phyloP scores from a whole-genome alignment of 2,113 vertebrate genomes.

The Plotosus lineatus region DNA sequence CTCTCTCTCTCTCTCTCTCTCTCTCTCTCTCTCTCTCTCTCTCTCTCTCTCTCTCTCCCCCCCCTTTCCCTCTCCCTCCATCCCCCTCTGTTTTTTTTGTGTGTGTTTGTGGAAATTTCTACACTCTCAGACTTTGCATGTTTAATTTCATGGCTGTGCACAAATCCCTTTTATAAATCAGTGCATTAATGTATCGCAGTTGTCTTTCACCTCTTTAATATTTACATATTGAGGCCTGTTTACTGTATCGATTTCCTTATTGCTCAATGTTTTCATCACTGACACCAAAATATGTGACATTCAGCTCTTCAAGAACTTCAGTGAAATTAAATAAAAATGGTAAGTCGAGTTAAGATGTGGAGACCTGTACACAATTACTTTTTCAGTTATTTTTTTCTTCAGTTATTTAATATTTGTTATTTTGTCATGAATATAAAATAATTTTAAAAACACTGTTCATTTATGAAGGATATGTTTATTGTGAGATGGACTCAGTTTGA shows the following conservation, averaged over 20 bases:
- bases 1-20: slow-evolving; percentile 59
- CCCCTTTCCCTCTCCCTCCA: slow-evolving; percentile 57
- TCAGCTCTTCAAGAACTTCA: too few relatives aligned
- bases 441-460: neutral
- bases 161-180: neutral
- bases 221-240: neutral
- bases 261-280: neutral
- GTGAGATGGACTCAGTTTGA: neutral
- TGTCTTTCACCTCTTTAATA: neutral
- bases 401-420: neutral
- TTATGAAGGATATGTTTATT: neutral
- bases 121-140: slow-evolving; percentile 24
- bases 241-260: neutral
- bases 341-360: too few relatives aligned
- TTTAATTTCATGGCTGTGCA: slow-evolving; percentile 29
- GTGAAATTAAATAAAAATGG: too few relatives aligned
- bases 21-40: slow-evolving; percentile 60
- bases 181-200: neutral
- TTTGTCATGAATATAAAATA: neutral
- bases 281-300: neutral
- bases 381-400: slow-evolving; percentile 3
- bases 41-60: slow-evolving; percentile 59
- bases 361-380: too few relatives aligned
- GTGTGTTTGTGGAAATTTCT: slow-evolving; percentile 1
- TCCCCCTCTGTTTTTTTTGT: slow-evolving; percentile 61